Percentiles rank a stretch among this genome's conserved stretches.
Evolutionary conservation across 2,113 vertebrate genomes (phyloP).

Genomic region (Corythornis madagascariensis): DNA sequence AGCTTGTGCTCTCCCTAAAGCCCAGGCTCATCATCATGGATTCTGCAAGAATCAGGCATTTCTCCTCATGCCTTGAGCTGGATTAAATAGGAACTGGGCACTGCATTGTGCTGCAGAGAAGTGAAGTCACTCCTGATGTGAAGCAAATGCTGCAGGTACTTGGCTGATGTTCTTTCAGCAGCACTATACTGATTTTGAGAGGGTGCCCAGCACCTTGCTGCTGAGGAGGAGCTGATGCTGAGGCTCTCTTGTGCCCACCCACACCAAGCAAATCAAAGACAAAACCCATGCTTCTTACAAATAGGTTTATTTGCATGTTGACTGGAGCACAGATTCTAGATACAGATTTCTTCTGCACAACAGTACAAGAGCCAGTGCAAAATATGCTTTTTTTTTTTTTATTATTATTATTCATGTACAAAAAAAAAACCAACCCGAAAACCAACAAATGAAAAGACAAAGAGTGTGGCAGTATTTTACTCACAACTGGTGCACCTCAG

Average conservation of each 20-base stretch:
- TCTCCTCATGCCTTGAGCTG: neutral
- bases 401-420: constrained; percentile 62
- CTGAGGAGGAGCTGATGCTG: fast-evolving
- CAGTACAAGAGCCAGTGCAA: constrained; percentile 78
- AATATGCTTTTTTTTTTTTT: constrained; percentile 71
- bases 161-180: neutral
- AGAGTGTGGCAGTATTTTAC: constrained; percentile 66
- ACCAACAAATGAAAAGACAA: neutral
- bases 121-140: neutral
- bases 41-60: neutral
- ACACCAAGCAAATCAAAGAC: neutral
- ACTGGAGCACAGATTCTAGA: constrained; percentile 73
- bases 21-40: fast-evolving
- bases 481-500: constrained; percentile 35
- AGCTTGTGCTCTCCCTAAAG: neutral
- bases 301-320: constrained; percentile 79
- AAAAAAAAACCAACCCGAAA: constrained; percentile 12
- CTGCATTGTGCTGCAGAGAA: neutral
- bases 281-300: constrained; percentile 66
- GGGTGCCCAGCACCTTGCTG: neutral
- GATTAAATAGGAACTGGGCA: neutral
- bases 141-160: neutral
- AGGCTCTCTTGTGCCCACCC: neutral
- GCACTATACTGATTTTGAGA: neutral
- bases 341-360: constrained; percentile 67